phyloP scores from a whole-genome alignment of 2,888 invertebrate species.

The Gastrophysa polygoni region DNA sequence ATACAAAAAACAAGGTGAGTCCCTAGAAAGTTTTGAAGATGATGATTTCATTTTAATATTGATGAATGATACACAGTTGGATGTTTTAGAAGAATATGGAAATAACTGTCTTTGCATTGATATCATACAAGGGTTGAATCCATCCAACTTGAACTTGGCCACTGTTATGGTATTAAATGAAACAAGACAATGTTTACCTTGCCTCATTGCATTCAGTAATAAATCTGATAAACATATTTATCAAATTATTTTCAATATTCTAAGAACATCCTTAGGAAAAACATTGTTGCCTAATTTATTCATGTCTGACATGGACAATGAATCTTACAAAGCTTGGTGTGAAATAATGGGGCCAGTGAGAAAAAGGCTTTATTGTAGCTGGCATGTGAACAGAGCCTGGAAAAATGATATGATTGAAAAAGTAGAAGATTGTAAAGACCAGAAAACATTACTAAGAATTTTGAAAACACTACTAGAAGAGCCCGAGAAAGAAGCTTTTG shows the following conservation, averaged over 20 bases:
- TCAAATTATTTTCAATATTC: conserved; percentile 25
- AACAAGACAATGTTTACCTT: conserved; percentile 39
- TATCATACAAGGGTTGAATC: conserved; percentile 37
- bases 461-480: conserved; percentile 30
- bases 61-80: conserved; percentile 34
- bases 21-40: conserved; percentile 21
- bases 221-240: conserved; percentile 30
- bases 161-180: conserved; percentile 38
- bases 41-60: conserved; percentile 40
- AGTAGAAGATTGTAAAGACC: conserved; percentile 23
- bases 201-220: conserved; percentile 36
- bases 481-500: too few species aligned
- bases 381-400: conserved; percentile 33
- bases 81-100: conserved; percentile 39
- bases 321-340: conserved; percentile 37
- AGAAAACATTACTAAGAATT: conserved; percentile 24
- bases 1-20: conserved; percentile 41
- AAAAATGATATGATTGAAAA: conserved; percentile 27
- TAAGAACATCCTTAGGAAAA: conserved; percentile 29
- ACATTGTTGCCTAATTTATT: conserved; percentile 33
- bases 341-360: conserved; percentile 14
- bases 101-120: conserved; percentile 42
- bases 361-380: conserved; percentile 16
- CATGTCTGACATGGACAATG: conserved; percentile 40
- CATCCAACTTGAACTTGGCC: conserved; percentile 34